Evolutionary conservation across 2,888 invertebrate species (phyloP).

Genomic region (Tachina fera): DNA sequence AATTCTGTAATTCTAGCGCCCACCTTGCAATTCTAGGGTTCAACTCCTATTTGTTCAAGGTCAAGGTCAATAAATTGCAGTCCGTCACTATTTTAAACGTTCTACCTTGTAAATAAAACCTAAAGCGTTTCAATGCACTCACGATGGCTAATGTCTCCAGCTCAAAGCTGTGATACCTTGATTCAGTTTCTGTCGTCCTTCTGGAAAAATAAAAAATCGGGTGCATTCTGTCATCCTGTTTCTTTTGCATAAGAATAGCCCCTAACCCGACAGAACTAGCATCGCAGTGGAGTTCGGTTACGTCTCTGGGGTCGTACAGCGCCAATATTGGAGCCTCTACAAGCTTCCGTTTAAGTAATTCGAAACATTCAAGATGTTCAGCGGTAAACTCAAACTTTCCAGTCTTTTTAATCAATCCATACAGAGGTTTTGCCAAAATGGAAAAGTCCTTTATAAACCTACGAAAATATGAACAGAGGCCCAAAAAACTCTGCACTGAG

Average conservation of each 20-base stretch:
- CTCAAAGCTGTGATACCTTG: no score
- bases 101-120: not conserved
- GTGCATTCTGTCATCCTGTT: conserved; percentile 72
- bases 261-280: conserved; percentile 76
- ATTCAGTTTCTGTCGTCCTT: conserved; percentile 11
- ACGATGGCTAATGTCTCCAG: not conserved
- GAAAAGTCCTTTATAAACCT: not conserved
- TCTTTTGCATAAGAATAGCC: conserved; percentile 76
- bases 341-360: conserved; percentile 52
- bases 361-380: conserved; percentile 56
- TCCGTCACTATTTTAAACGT: not conserved
- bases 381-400: conserved; percentile 62
- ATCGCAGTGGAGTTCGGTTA: conserved; percentile 76
- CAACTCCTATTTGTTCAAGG: not conserved
- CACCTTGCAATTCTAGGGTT: conserved; percentile 1
- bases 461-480: not conserved
- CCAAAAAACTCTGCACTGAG: no score
- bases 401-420: conserved; percentile 58
- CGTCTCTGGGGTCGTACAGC: conserved; percentile 75
- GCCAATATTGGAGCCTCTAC: conserved; percentile 55
- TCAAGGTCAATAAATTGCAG: not conserved
- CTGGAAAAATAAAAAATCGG: conserved; percentile 78
- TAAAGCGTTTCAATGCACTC: not conserved
- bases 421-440: not conserved
- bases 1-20: conserved; percentile 43